A percentile compares a stretch with the other conserved stretches of the same genome.
phyloP scores from a whole-genome alignment of 2,888 invertebrate species.

The Scaeva pyrastri region DNA sequence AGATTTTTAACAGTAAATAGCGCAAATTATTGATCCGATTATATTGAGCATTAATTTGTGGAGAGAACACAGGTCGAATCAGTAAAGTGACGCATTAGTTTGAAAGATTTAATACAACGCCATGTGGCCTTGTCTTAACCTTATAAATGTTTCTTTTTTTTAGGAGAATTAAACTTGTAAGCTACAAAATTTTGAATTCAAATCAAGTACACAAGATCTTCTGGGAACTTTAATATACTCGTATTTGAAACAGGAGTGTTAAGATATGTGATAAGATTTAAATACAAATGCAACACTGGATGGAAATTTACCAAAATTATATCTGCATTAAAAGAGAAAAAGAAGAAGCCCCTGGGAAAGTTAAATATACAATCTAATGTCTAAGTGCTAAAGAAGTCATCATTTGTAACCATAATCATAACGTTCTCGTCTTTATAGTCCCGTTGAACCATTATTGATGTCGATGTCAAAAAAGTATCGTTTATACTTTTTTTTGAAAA shows the following conservation, averaged over 20 bases:
- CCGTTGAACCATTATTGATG: not conserved
- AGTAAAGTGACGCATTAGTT: conserved; percentile 25
- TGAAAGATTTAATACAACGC: conserved; percentile 43
- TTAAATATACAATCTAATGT: too few relatives aligned
- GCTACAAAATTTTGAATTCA: not conserved
- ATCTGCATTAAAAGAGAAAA: too few relatives aligned
- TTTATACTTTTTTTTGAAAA: conserved; percentile 7
- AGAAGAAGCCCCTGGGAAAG: too few relatives aligned
- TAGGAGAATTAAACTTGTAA: conserved; percentile 4
- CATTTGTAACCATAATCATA: conserved; percentile 32
- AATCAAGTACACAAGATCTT: too few relatives aligned
- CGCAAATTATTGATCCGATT: not conserved
- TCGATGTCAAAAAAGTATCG: conserved; percentile 9
- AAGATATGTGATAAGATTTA: not conserved
- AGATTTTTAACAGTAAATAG: not conserved
- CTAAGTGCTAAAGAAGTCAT: not conserved
- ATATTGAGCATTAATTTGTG: not conserved
- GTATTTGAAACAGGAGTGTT: not conserved
- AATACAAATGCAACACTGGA: conserved; percentile 1
- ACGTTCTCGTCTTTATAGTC: conserved; percentile 50
- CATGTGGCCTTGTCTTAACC: conserved; percentile 40
- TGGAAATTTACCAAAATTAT: too few relatives aligned
- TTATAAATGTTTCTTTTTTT: conserved; percentile 20
- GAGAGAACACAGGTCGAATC: not conserved
- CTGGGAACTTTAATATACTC: not conserved